Conservation (phyloP, 2,797 vertebrate genomes). For the Antrozous pallidus region DNA sequence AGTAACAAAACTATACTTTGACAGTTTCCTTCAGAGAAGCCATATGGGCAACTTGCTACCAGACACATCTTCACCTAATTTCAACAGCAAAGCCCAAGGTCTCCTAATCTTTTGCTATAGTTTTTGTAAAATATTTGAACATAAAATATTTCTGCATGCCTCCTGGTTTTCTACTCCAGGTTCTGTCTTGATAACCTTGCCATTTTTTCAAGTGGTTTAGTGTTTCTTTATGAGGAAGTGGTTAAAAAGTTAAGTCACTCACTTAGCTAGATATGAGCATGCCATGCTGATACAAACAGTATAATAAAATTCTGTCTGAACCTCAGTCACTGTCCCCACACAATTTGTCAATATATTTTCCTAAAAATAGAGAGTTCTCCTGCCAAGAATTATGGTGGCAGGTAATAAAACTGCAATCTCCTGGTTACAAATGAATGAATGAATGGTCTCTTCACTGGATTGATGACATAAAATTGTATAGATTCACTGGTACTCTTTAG, state of each 20-base stretch:
- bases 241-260: not conserved
- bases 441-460: not conserved
- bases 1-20: not conserved
- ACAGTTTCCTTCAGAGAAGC: not conserved
- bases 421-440: not conserved
- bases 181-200: not conserved
- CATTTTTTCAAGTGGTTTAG: not conserved
- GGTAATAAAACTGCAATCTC: not conserved
- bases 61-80: not conserved
- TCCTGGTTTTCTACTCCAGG: not conserved
- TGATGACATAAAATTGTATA: not conserved
- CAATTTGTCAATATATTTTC: slow-evolving; percentile 25
- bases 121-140: not conserved
- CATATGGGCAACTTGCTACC: not conserved
- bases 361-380: slow-evolving; percentile 5
- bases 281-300: not conserved
- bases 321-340: not conserved
- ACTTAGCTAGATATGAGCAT: not conserved
- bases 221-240: slow-evolving; percentile 36
- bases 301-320: not conserved
- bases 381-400: slow-evolving; percentile 34
- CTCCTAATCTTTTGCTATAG: not conserved
- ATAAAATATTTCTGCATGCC: not conserved
- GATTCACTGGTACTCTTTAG: not conserved
- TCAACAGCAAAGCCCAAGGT: not conserved